Conservation (phyloP, 1,140 invertebrate genomes). For the Eubasilissa regina region DNA sequence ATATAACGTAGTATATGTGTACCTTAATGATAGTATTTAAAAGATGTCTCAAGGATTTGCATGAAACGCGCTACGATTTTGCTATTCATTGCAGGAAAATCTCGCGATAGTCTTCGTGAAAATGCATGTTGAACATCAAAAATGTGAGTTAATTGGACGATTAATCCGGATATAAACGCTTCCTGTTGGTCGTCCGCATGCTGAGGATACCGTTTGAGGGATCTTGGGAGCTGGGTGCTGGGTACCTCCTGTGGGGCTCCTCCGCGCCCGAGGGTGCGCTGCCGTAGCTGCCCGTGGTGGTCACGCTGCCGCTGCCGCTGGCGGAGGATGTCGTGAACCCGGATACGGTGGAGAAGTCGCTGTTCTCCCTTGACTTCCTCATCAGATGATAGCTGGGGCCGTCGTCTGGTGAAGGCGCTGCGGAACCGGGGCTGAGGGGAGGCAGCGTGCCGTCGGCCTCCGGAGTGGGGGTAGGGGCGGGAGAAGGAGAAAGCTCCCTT, state of each 20-base stretch:
- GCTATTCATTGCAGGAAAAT: too few relatives aligned
- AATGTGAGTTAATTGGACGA: too few relatives aligned
- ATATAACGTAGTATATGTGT: too few relatives aligned
- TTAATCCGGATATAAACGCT: slow-evolving; percentile 7
- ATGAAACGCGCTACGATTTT: too few relatives aligned
- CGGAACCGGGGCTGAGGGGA: slow-evolving; percentile 48
- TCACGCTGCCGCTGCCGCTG: slow-evolving; percentile 40
- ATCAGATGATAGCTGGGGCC: slow-evolving; percentile 57
- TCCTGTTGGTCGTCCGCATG: background rate
- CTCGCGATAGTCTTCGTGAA: too few relatives aligned
- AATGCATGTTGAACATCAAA: too few relatives aligned
- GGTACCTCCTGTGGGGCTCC: slow-evolving; percentile 57
- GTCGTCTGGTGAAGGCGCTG: slow-evolving; percentile 48
- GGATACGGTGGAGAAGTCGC: slow-evolving; percentile 59
- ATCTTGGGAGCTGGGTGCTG: too few relatives aligned
- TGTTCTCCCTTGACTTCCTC: slow-evolving; percentile 57
- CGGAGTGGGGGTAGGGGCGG: background rate
- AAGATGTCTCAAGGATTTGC: too few relatives aligned
- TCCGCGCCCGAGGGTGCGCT: slow-evolving; percentile 53
- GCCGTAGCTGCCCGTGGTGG: slow-evolving; percentile 54
- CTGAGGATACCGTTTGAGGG: too few relatives aligned
- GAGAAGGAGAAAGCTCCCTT: slow-evolving; percentile 23
- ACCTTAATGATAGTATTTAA: too few relatives aligned
- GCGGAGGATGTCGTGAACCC: slow-evolving; percentile 53
- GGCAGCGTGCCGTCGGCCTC: slow-evolving; percentile 17